Conservation (phyloP, 2,113 vertebrate genomes). For the Halichoerus grypus region DNA sequence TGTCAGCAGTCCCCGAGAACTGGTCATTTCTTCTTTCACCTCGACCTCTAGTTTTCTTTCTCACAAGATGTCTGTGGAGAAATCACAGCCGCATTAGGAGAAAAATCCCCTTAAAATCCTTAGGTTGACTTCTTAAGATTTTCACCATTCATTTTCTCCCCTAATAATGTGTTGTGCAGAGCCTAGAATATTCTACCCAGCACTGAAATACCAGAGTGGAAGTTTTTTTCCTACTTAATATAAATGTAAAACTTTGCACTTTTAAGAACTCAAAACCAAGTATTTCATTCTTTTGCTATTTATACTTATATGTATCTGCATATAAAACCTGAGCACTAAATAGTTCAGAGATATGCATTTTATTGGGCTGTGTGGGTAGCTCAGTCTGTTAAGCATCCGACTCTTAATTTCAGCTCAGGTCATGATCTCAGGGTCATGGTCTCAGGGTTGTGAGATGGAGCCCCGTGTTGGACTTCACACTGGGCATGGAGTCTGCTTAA, state of each 20-base stretch:
- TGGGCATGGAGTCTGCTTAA: neutral
- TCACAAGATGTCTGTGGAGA: neutral
- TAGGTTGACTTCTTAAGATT: neutral
- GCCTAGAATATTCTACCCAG: neutral
- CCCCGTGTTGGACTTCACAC: neutral
- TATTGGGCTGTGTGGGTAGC: neutral
- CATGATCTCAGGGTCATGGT: neutral
- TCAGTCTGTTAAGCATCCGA: neutral
- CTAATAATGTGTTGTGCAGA: neutral
- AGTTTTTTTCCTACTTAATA: neutral
- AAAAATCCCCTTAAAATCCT: neutral
- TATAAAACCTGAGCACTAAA: neutral
- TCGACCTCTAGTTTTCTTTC: neutral
- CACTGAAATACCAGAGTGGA: neutral
- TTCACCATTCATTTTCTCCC: neutral
- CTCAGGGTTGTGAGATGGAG: neutral
- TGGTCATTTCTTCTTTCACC: neutral
- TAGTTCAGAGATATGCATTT: neutral
- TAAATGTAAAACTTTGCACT: neutral
- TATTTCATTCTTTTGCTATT: conserved; percentile 5
- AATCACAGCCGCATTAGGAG: neutral
- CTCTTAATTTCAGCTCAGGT: neutral
- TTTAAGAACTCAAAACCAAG: neutral
- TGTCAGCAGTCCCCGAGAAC: neutral
- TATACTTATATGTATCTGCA: neutral